Base-by-base conservation (phyloP, 2,797 vertebrate genomes). In the Hydrolagus colliei region DNA sequence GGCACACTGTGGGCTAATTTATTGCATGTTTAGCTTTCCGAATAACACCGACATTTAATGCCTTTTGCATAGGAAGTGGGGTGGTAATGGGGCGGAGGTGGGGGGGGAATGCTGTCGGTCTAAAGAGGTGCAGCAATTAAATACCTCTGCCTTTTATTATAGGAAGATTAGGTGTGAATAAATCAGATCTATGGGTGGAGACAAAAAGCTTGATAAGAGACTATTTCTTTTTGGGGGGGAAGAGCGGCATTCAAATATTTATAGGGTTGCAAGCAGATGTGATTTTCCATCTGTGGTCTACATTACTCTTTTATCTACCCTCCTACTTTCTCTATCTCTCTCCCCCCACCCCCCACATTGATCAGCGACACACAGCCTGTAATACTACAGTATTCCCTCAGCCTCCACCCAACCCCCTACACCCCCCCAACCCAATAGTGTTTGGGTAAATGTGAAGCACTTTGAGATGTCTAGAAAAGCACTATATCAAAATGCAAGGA, bases 1-100 rank as follows among this genome's bases (percentile, higher is more conserved):
- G 92, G 89, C 91, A 89, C 86, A 89, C 90, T 41, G 68, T 89
- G 89, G 90, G 90, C 87, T 92, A 90, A 91, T 90, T 90, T 91
- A 91, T 90, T 89, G 92, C 88, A 90, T 87, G 86, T 89, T 86
- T 75, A 63, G 59, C 86, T 91, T 93, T 89, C 89, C 90, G 90
- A 90, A 89, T 89, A 88, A 86, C 78, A 80, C 86, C 79, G 87
- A 80, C 84, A 87, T 86, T 88, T 90, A 91, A 90, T 91, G 88
- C 86, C 86, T 88, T 90, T 88, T 91, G 20, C 68, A 89, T 73
- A 85, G 0, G 0, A 73, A 88, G 87, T 79, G 86, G 87, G 86
- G 52, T 27, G 27, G 27, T 27, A 27, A 27, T 27, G 27, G 27
- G 27, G 27, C 27, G 27, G 27, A 27, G 27, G 27, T 61, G 85